These are phyloP conservation scores for Dione vanillae DNA, from an alignment of 2,888 invertebrate genomes.

Conservation along the genomic window DNA sequence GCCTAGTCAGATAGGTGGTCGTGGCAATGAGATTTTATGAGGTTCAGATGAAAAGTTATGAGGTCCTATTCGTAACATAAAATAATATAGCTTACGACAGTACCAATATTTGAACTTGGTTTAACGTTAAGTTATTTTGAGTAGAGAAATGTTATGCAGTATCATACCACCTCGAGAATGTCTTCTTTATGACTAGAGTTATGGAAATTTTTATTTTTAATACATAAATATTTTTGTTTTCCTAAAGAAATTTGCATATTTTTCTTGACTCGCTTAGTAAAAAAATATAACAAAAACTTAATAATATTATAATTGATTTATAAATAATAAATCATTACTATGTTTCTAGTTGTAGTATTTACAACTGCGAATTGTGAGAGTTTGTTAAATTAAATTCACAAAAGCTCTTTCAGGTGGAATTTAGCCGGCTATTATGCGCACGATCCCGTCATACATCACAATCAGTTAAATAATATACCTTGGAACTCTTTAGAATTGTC, in stretches of 20 bases:
- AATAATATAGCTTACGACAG: constrained; percentile 53
- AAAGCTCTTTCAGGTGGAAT: constrained; percentile 48
- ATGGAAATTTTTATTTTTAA: too few relatives aligned
- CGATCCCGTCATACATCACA: constrained; percentile 61
- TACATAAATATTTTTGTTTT: too few relatives aligned
- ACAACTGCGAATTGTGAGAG: background rate
- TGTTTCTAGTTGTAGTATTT: background rate
- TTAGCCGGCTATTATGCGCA: constrained; percentile 51
- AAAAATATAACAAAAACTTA: too few relatives aligned
- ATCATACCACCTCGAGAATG: background rate
- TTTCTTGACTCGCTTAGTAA: too few relatives aligned
- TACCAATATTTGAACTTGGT: constrained; percentile 35
- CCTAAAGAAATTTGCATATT: too few relatives aligned
- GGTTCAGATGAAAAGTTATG: constrained; percentile 61
- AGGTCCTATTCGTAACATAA: constrained; percentile 55
- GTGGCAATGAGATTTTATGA: constrained; percentile 62
- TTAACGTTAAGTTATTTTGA: background rate
- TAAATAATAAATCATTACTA: too few relatives aligned
- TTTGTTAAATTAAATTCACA: constrained; percentile 36
- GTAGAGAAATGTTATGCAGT: constrained; percentile 14
- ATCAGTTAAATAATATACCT: constrained; percentile 61
- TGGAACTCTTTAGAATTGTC: constrained; percentile 51
- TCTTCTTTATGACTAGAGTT: too few relatives aligned
- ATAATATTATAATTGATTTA: too few relatives aligned
- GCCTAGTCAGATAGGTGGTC: constrained; percentile 54